Percentiles rank a stretch among this genome's conserved stretches.
Evolutionary conservation across 2,888 invertebrate genomes (phyloP).

Genomic region (Mesoligia furuncula): DNA sequence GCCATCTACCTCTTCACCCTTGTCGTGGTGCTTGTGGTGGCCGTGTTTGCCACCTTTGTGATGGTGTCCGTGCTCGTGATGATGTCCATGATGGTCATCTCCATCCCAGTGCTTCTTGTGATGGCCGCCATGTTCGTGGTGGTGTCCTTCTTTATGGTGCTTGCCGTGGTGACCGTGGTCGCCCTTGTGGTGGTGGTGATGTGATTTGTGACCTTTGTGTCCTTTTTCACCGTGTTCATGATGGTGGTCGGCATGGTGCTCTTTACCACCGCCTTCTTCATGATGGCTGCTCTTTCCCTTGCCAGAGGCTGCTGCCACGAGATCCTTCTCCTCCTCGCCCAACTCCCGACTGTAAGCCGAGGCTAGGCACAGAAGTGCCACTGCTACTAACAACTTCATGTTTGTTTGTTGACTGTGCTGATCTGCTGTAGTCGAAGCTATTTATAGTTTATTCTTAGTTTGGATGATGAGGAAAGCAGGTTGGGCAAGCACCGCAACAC

Average conservation of each 20-base stretch:
- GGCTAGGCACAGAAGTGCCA: constrained; percentile 84
- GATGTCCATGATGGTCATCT: constrained; percentile 85
- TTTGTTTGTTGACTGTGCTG: constrained; percentile 77
- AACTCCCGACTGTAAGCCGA: constrained; percentile 82
- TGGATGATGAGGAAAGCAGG: constrained; percentile 83
- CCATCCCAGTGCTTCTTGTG: constrained; percentile 87
- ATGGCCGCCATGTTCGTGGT: constrained; percentile 84
- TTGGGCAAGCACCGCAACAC: constrained; percentile 81
- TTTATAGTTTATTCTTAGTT: constrained; percentile 88
- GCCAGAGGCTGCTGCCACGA: constrained; percentile 81
- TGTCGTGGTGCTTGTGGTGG: constrained; percentile 86
- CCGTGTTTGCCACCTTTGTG: constrained; percentile 87
- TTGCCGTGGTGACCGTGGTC: constrained; percentile 86
- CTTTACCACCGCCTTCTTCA: constrained; percentile 85
- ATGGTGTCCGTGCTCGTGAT: constrained; percentile 87
- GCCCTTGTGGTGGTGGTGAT: constrained; percentile 87
- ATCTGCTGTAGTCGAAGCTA: constrained; percentile 73
- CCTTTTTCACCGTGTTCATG: constrained; percentile 86
- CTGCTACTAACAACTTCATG: constrained; percentile 84
- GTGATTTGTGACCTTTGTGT: constrained; percentile 87
- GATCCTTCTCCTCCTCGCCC: constrained; percentile 82
- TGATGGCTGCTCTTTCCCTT: constrained; percentile 75
- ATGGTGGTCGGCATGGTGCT: constrained; percentile 85
- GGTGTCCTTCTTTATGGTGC: constrained; percentile 85
- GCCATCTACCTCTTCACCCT: constrained; percentile 86